Evolutionary conservation across 2,888 invertebrate genomes (phyloP).

Genomic region (Pandemis heparana): DNA sequence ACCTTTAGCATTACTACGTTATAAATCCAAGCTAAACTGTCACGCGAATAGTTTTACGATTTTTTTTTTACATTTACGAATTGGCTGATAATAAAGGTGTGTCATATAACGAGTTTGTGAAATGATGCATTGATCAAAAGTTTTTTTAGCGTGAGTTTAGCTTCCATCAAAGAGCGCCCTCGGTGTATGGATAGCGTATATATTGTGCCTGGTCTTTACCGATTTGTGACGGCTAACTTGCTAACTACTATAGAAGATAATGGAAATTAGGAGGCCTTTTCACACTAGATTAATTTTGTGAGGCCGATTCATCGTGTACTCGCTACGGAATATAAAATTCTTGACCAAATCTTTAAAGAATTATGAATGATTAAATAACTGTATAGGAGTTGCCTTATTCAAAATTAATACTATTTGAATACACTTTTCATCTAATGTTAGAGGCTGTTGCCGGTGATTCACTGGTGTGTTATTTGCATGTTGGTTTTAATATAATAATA

Average conservation of each 20-base stretch:
- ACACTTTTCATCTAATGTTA: slow-evolving; percentile 14
- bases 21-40: too few relatives aligned
- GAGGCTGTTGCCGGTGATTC: slow-evolving; percentile 9
- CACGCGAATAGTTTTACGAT: too few relatives aligned
- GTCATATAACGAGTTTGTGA: too few relatives aligned
- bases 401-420: neutral
- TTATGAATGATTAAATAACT: neutral
- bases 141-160: too few relatives aligned
- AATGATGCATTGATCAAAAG: too few relatives aligned
- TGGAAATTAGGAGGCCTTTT: neutral
- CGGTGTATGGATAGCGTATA: too few relatives aligned
- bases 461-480: slow-evolving; percentile 17
- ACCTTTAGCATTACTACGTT: too few relatives aligned
- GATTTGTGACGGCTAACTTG: neutral
- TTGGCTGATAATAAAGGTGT: too few relatives aligned
- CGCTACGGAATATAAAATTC: neutral
- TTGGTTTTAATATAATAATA: slow-evolving; percentile 1
- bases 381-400: slow-evolving; percentile 11
- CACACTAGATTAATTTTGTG: neutral
- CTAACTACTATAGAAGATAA: neutral
- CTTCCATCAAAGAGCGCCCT: too few relatives aligned
- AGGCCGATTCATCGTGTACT: neutral
- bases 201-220: neutral
- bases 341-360: neutral
- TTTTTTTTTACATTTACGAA: too few relatives aligned